Evolutionary conservation across 1,140 invertebrate genomes (phyloP).

Genomic region (Magallana angulata): DNA sequence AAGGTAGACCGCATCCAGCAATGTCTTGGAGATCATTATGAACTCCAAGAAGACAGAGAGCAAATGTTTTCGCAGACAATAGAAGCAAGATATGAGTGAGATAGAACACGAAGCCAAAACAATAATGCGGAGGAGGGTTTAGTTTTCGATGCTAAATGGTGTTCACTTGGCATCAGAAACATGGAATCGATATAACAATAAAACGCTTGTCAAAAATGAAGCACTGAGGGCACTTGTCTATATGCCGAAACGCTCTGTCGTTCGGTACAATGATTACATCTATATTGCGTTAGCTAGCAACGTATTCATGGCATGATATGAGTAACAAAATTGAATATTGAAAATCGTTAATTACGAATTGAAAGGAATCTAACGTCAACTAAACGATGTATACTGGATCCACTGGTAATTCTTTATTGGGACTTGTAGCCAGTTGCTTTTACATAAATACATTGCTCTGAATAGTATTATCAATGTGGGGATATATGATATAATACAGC

Average conservation of each 20-base stretch:
- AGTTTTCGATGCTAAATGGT: slow-evolving; percentile 17
- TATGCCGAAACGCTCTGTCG: neutral
- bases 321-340: too few species aligned
- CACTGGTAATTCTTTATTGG: too few species aligned
- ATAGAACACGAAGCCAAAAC: slow-evolving; percentile 19
- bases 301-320: too few species aligned
- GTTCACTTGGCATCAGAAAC: slow-evolving; percentile 12
- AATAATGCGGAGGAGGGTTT: neutral
- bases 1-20: neutral
- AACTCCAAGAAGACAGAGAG: slow-evolving; percentile 16
- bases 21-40: slow-evolving; percentile 14
- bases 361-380: too few species aligned
- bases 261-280: too few species aligned
- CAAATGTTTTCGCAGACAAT: slow-evolving; percentile 24
- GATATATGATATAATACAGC: too few species aligned
- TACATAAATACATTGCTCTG: too few species aligned
- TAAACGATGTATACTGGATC: too few species aligned
- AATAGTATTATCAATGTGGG: too few species aligned
- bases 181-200: slow-evolving; percentile 20
- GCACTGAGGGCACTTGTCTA: neutral
- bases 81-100: slow-evolving; percentile 10
- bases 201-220: slow-evolving; percentile 10
- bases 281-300: too few species aligned
- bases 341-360: too few species aligned
- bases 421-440: too few species aligned